Conservation (phyloP, 2,797 vertebrate genomes). For the Syncerus caffer region DNA sequence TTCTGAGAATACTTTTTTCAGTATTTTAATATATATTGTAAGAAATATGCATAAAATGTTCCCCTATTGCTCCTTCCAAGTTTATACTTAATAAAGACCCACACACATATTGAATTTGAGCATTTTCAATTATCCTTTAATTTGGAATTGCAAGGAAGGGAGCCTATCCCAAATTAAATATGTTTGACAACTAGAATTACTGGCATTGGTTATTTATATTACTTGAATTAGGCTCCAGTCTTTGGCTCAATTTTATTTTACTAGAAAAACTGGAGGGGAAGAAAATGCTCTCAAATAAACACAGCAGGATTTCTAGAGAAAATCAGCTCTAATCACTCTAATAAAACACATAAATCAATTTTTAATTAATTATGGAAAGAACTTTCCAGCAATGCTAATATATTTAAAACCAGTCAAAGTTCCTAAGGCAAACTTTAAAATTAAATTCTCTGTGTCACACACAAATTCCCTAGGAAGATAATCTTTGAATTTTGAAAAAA, state of each 20-base stretch:
- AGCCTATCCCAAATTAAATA: background rate
- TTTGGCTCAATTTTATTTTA: background rate
- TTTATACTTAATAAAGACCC: background rate
- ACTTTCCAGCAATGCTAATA: background rate
- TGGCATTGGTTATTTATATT: background rate
- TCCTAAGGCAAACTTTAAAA: background rate
- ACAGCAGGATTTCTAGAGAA: background rate
- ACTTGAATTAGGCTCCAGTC: background rate
- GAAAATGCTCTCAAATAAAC: background rate
- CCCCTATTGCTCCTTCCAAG: no score
- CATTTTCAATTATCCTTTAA: background rate
- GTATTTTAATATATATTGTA: background rate
- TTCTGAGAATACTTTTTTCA: background rate
- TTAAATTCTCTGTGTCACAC: background rate
- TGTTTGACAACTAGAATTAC: background rate
- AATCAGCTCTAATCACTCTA: background rate
- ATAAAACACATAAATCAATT: background rate
- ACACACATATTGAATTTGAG: background rate
- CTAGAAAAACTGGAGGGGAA: background rate
- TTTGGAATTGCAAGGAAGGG: background rate
- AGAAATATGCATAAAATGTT: background rate
- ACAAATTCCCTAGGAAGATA: background rate
- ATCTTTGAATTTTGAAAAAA: background rate
- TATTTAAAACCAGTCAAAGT: background rate
- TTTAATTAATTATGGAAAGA: background rate